Evolutionary conservation across 2,888 invertebrate genomes (phyloP).

Genomic region (Cryptosula pallasiana): DNA sequence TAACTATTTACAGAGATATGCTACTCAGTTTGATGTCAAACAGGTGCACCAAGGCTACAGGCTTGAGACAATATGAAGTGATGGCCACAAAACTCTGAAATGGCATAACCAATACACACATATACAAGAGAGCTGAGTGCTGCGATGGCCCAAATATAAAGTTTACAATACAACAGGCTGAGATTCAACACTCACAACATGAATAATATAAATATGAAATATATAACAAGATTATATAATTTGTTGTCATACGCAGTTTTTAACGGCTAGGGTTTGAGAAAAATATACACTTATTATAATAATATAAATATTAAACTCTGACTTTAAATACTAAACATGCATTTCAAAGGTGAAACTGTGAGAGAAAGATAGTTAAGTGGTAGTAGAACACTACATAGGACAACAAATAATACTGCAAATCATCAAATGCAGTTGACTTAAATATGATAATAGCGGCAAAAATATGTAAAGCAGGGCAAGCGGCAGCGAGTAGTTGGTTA

Average conservation of each 20-base stretch:
- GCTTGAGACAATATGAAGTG: no score
- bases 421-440: no score
- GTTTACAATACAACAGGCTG: background rate
- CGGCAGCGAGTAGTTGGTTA: background rate
- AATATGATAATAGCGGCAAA: no score
- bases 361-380: background rate
- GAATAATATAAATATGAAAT: conserved; percentile 2
- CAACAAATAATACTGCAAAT: no score
- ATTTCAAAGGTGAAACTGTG: no score
- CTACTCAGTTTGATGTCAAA: no score
- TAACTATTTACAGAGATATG: background rate
- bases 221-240: conserved; percentile 2
- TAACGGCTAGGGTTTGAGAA: background rate
- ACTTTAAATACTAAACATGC: background rate
- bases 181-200: background rate
- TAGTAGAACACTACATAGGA: background rate
- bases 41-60: no score
- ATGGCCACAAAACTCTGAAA: background rate
- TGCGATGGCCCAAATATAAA: background rate
- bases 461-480: no score
- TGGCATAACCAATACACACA: background rate
- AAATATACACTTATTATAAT: background rate
- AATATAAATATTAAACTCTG: background rate
- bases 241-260: background rate
- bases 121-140: background rate